These are phyloP conservation scores for Amyelois transitella DNA, from an alignment of 1,140 invertebrate species.

Conservation along the genomic window DNA sequence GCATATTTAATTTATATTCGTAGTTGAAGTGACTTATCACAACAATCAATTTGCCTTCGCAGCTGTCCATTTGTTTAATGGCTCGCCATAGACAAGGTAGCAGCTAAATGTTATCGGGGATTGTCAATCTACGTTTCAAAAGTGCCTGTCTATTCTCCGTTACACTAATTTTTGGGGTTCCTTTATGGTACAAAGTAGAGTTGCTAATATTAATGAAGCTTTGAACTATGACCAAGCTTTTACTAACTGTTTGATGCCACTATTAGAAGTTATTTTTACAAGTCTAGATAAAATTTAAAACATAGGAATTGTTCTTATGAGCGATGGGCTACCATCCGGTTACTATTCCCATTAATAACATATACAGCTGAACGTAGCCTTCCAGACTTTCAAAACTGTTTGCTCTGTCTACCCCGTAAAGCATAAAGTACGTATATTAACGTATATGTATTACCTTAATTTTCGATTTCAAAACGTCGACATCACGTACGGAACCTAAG, in stretches of 20 bases:
- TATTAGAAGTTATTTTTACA: too few relatives aligned
- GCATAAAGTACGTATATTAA: too few relatives aligned
- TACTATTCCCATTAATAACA: too few relatives aligned
- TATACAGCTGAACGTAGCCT: too few relatives aligned
- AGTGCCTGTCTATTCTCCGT: conserved; percentile 24
- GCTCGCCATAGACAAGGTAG: conserved; percentile 41
- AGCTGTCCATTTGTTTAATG: conserved; percentile 62
- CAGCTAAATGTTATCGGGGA: conserved; percentile 53
- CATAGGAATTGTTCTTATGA: too few relatives aligned
- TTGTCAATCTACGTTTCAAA: conserved; percentile 55
- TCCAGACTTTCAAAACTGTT: background rate
- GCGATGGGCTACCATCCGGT: too few relatives aligned
- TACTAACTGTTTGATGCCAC: too few relatives aligned
- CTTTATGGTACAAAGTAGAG: background rate
- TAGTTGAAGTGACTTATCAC: conserved; percentile 47
- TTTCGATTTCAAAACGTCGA: too few relatives aligned
- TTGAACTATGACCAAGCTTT: too few relatives aligned
- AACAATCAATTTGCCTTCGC: conserved; percentile 52
- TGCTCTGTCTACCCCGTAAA: too few relatives aligned
- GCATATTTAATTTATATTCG: conserved; percentile 20
- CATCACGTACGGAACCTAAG: background rate
- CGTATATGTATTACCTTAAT: too few relatives aligned
- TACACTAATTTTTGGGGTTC: background rate
- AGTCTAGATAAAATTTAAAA: too few relatives aligned
- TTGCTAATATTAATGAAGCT: conserved; percentile 1